Percentiles rank a stretch among this genome's conserved stretches.
Conservation (phyloP, 2,797 vertebrate species). For the Tadarida brasiliensis region DNA sequence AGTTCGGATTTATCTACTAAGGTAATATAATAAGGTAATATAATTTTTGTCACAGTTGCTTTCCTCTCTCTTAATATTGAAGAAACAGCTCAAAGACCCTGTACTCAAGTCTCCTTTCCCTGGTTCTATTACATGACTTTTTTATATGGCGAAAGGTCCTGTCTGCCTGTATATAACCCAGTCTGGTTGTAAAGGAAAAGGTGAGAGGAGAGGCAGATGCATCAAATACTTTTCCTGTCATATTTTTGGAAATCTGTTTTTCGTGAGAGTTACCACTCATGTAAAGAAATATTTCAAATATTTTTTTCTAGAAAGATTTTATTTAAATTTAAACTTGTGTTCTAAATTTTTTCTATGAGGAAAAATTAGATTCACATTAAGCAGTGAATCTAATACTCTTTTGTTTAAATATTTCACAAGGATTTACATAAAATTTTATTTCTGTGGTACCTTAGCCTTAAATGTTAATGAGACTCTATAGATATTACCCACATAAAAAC, state of each 20-base stretch:
- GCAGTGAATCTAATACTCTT: not conserved
- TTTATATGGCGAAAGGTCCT: not conserved
- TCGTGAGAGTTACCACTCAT: not conserved
- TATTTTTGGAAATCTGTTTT: not conserved
- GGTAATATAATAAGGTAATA: not conserved
- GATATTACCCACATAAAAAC: not conserved
- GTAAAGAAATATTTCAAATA: slow-evolving; percentile 44
- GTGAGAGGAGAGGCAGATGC: not conserved
- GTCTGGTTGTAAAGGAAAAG: not conserved
- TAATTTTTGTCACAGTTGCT: not conserved
- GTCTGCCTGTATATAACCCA: not conserved
- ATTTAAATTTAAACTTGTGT: slow-evolving; percentile 3
- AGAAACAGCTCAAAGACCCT: not conserved
- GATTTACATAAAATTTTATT: slow-evolving; percentile 46
- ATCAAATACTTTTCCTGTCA: not conserved
- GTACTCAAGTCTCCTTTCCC: not conserved
- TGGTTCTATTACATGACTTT: not conserved
- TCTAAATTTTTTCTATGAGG: not conserved
- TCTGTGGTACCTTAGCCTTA: not conserved
- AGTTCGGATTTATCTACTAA: slow-evolving; percentile 20
- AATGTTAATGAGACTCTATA: slow-evolving; percentile 46
- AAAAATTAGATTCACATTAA: no score
- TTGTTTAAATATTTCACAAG: slow-evolving; percentile 28
- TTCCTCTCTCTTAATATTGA: not conserved
- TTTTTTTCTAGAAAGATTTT: slow-evolving; percentile 12